Base-by-base conservation (phyloP, 2,797 vertebrate species). In the Peromyscus nudipes region DNA sequence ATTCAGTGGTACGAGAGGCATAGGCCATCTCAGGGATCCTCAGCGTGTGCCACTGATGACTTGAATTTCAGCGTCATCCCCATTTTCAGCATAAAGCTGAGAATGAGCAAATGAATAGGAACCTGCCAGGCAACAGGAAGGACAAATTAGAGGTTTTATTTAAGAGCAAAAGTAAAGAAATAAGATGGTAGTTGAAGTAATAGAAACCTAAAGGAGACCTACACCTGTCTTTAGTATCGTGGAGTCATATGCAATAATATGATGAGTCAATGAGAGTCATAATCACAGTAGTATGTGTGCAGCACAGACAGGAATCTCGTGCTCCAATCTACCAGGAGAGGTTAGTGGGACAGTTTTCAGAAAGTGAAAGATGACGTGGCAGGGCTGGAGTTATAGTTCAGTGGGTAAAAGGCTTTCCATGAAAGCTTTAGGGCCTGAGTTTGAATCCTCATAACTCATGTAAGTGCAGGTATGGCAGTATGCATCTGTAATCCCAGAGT, bases 181-280 rank as follows among this genome's bases (percentile, higher is more conserved):
- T 69, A 94, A 94, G 97, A 92, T 46, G 46, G 55, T 91, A 80
- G 75, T 89, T 52, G 77, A 89, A 77, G 91, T 91, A 91, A 89
- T 90, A 43, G 88, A 97, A 55, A 37, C 60, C 69, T 87, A 46
- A 67, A 84, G 69, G 25, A 87, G 93, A 90, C 64, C 29, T 84
- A 55, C 52, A 92, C 79, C 89, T 96, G 57, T 37, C 6, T 31
- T 23, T 83, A 76, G 8, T 77, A 80, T 67, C 79, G 71, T 97
- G 83, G 95, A 96, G 83, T 86, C 0, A 0, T 85, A 60, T 31
- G 1, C 85, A 85, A 55, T 96, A 92, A 73, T 4, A 34, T 23
- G n/a, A 57, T 25, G 25, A 69, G 37, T 82, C 60, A 81, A 76
- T 73, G 10, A 89, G 75, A 92, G 88, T 37, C 21, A 60, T 83